Base-by-base conservation (phyloP, 1,140 invertebrate species). In the Drosophila nikananu region DNA sequence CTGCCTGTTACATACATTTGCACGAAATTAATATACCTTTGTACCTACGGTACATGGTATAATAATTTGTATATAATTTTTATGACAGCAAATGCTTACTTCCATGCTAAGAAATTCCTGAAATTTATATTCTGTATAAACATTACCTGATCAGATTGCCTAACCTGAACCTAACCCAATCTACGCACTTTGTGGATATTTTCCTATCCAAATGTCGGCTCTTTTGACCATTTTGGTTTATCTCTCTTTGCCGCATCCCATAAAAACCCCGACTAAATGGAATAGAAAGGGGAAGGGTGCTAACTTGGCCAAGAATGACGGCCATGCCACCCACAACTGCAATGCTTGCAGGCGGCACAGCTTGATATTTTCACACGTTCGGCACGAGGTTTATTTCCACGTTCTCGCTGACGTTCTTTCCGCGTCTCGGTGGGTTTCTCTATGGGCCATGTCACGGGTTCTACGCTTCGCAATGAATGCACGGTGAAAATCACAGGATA, bases 291-390 rank as follows among this genome's bases (percentile, higher is more conserved):
- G 17, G 27, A 35, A 15, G 30, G 51, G 17, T 6, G 23, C 7
- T 42, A 64, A 41, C 35, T 64, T 21, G 25, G 30, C 21, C 32
- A 23, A 55, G 52, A 55, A 35, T 27, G 39, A 46, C 23, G 62
- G 9, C 19, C 35, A 64, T 55, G 17, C 67, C 66, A 66, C 61
- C 68, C 52, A 71, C 83, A 86, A 74, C 19, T 86, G 83, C 83
- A 86, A 70, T 55, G 72, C 72, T 51, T 87, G 84, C 84, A 87
- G 66, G 77, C 67, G 51, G 77, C 83, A 78, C 84, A 90, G 81
- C 78, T 78, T 90, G 84, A 76, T 27, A 41, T 60, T 64, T 89
- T 89, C 84, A 76, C 84, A 89, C 84, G 81, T 54, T 74, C 42
- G 21, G 51, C 55, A 57, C 62, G 62, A 30, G 37, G 35, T 73